Percentiles rank a stretch among this genome's conserved stretches.
Evolutionary conservation across 1,140 invertebrate genomes (phyloP).

Genomic region (Orchestia grillus): DNA sequence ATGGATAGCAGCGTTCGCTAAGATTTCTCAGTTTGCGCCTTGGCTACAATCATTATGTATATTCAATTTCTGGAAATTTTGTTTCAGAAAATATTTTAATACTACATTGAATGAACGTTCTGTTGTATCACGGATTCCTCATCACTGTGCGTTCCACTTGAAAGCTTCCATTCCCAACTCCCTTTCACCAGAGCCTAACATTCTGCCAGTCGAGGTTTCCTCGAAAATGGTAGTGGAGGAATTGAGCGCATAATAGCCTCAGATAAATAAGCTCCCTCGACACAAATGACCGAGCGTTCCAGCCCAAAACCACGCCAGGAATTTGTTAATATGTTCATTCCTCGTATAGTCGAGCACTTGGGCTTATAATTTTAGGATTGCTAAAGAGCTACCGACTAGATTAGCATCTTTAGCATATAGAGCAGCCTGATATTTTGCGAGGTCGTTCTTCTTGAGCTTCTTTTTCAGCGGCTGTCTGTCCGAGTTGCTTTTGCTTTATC

Average conservation of each 20-base stretch:
- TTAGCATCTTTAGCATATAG: conserved; percentile 52
- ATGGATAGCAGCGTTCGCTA: neutral
- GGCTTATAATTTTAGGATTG: conserved; percentile 55
- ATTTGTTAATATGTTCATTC: conserved; percentile 57
- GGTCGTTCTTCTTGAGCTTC: neutral
- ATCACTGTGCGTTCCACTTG: neutral
- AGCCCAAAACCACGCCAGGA: conserved; percentile 43
- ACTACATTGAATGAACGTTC: neutral
- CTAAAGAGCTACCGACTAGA: conserved; percentile 54
- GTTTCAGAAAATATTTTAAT: neutral
- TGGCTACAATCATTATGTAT: neutral
- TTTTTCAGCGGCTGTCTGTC: neutral
- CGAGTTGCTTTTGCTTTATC: neutral
- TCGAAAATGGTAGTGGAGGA: conserved; percentile 42
- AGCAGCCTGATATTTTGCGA: conserved; percentile 7
- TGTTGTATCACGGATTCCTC: neutral
- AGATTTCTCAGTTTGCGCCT: neutral
- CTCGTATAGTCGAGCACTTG: conserved; percentile 50
- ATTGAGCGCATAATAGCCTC: conserved; percentile 42
- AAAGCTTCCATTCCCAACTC: neutral
- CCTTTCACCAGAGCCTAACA: neutral
- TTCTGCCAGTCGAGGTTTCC: conserved; percentile 31
- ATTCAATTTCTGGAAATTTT: neutral
- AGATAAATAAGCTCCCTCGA: conserved; percentile 44
- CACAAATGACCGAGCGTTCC: conserved; percentile 54